Conservation (phyloP, 2,888 invertebrate species). For the Rhingia rostrata region DNA sequence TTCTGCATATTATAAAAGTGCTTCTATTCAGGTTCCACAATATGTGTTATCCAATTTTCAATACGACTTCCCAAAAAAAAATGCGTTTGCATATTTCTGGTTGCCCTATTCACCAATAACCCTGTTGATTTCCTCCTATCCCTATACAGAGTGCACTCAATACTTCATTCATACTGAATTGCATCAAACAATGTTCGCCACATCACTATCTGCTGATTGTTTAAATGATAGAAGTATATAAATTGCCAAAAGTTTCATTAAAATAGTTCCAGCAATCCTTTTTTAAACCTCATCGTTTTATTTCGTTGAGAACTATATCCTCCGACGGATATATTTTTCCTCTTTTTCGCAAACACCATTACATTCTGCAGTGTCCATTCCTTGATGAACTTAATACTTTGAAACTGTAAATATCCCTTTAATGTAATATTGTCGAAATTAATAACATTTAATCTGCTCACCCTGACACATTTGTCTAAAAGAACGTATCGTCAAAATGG, state of each 20-base stretch:
- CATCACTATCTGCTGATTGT: not conserved
- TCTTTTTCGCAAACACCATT: not conserved
- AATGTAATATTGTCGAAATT: constrained; percentile 60
- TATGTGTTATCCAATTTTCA: too few relatives aligned
- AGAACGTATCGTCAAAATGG: constrained; percentile 19
- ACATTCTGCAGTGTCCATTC: constrained; percentile 2
- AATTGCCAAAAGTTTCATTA: constrained; percentile 30
- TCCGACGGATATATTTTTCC: constrained; percentile 3
- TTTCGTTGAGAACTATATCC: not conserved
- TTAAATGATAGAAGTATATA: not conserved
- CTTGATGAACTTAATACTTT: constrained; percentile 44
- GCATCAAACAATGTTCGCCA: not conserved
- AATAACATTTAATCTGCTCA: constrained; percentile 55
- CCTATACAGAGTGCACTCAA: too few relatives aligned
- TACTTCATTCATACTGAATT: not conserved
- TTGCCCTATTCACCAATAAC: too few relatives aligned
- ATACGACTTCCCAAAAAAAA: too few relatives aligned
- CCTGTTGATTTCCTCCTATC: too few relatives aligned
- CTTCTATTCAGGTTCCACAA: too few relatives aligned
- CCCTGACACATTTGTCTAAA: constrained; percentile 44
- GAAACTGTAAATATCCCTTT: constrained; percentile 58
- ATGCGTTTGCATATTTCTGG: too few relatives aligned
- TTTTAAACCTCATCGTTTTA: not conserved
- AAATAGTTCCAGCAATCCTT: constrained; percentile 24
- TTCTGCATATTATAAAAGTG: too few relatives aligned